Evolutionary conservation across 2,797 vertebrate species (phyloP).

Genomic region (Caiman crocodilus): DNA sequence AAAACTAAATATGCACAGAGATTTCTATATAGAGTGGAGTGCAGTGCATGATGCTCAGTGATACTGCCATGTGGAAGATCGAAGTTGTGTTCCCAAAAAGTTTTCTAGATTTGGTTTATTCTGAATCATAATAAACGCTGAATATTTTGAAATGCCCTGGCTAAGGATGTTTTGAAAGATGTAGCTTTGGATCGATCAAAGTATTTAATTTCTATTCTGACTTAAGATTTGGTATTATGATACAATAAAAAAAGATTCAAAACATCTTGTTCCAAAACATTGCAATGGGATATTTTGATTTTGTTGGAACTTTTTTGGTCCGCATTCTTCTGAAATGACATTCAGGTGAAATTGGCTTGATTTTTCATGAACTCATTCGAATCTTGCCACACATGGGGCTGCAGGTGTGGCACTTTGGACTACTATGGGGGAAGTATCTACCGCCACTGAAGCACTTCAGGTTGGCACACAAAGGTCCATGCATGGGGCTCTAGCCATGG

Average conservation of each 20-base stretch:
- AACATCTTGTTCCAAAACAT: not conserved
- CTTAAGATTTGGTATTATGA: not conserved
- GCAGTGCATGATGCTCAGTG: not conserved
- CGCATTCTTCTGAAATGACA: not conserved
- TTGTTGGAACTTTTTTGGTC: not conserved
- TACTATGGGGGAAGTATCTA: too few relatives aligned
- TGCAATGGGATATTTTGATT: not conserved
- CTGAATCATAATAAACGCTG: not conserved
- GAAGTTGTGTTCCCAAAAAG: not conserved
- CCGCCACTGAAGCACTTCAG: too few relatives aligned
- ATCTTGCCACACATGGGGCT: too few relatives aligned
- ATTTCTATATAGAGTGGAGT: accelerated
- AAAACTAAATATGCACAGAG: not conserved
- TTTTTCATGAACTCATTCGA: not conserved
- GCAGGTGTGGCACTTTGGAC: too few relatives aligned
- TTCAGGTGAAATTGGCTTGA: not conserved
- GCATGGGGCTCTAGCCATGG: too few relatives aligned
- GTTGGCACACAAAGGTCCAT: too few relatives aligned
- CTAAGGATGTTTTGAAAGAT: not conserved
- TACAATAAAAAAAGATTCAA: not conserved
- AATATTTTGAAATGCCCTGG: not conserved
- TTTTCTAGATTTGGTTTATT: not conserved
- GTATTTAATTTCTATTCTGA: not conserved
- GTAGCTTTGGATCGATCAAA: not conserved
- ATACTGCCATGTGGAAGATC: accelerated